Evolutionary conservation across 1,140 invertebrate genomes (phyloP).

Genomic region (Agraylea sexmaculata): DNA sequence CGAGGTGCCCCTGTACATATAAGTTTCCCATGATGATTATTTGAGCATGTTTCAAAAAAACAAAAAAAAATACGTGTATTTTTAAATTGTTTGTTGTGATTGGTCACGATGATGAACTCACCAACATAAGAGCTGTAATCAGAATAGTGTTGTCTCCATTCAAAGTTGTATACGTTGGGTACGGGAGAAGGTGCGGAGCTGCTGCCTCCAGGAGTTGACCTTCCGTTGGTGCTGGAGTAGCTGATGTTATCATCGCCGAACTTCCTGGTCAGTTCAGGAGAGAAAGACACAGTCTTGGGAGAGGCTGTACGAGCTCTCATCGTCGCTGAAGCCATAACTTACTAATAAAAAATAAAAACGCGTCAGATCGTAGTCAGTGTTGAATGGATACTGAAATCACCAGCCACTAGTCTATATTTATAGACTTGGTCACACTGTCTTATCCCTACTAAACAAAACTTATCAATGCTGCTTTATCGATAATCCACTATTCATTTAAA

Average conservation of each 20-base stretch:
- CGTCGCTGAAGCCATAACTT: constrained; percentile 30
- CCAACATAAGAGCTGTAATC: constrained; percentile 39
- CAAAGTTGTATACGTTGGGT: constrained; percentile 14
- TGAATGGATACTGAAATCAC: neutral
- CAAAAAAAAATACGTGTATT: too few species aligned
- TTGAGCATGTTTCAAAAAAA: too few species aligned
- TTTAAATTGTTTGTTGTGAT: too few species aligned
- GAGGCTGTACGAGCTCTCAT: constrained; percentile 41
- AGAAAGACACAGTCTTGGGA: constrained; percentile 40
- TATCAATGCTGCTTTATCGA: too few species aligned
- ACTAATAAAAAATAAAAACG: neutral
- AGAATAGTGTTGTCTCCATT: constrained; percentile 37
- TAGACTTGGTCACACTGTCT: too few species aligned
- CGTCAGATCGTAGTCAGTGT: neutral
- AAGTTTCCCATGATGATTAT: too few species aligned
- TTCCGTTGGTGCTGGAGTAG: constrained; percentile 21
- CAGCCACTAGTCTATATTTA: neutral
- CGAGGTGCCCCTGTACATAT: too few species aligned
- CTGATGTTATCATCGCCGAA: constrained; percentile 28
- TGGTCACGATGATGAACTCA: too few species aligned
- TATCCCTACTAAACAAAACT: too few species aligned
- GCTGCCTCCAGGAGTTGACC: constrained; percentile 26
- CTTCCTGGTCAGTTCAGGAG: constrained; percentile 37
- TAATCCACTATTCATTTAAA: too few species aligned
- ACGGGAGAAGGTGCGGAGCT: constrained; percentile 6